Conservation (phyloP, 2,888 invertebrate genomes). For the Geotrupes spiniger region DNA sequence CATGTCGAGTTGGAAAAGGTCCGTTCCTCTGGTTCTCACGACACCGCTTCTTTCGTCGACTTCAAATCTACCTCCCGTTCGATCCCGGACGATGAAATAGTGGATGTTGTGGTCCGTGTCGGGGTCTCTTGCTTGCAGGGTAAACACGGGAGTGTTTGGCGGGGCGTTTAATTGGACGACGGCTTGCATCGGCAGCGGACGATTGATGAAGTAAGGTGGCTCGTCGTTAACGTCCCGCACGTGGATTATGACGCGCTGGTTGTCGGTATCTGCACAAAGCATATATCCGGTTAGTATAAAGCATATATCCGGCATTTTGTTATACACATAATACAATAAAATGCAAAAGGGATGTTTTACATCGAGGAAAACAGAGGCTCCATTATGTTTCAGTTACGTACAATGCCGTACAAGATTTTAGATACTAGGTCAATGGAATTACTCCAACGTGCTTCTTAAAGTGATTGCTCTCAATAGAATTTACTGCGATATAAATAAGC, state of each 20-base stretch:
- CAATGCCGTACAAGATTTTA: too few relatives aligned
- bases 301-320: slow-evolving; percentile 4
- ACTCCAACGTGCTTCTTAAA: too few relatives aligned
- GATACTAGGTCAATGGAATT: too few relatives aligned
- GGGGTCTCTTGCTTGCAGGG: slow-evolving; percentile 94
- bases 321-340: background rate
- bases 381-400: background rate
- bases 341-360: slow-evolving; percentile 5
- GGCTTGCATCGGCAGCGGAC: slow-evolving; percentile 95
- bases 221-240: slow-evolving; percentile 97
- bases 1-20: slow-evolving; percentile 92
- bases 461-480: too few relatives aligned
- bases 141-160: slow-evolving; percentile 93
- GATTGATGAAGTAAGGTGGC: slow-evolving; percentile 94
- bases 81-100: slow-evolving; percentile 91
- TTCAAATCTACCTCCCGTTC: slow-evolving; percentile 65
- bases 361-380: background rate
- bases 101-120: slow-evolving; percentile 95
- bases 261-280: slow-evolving; percentile 76
- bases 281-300: slow-evolving; percentile 4
- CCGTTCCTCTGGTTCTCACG: slow-evolving; percentile 85
- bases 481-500: too few relatives aligned
- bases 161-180: slow-evolving; percentile 95
- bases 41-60: slow-evolving; percentile 59
- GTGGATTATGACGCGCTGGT: slow-evolving; percentile 91